phyloP scores from a whole-genome alignment of 2,888 invertebrate species.

The Acanthosepion pharaonis region DNA sequence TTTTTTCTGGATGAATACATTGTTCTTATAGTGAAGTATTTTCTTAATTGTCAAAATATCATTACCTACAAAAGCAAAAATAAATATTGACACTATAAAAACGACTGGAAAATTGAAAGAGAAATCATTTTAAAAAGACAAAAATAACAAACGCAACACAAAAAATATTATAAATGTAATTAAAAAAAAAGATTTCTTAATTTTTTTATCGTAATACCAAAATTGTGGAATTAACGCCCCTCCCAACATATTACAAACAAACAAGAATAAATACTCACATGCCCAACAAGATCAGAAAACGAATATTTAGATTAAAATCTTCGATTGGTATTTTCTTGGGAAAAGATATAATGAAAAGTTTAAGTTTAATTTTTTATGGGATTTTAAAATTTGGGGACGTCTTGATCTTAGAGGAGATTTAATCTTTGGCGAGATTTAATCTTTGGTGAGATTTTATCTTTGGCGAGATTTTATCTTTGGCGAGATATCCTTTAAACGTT shows the following conservation, averaged over 20 bases:
- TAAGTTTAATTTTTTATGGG: slow-evolving; percentile 1
- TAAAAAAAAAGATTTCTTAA: neutral
- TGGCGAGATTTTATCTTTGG: neutral
- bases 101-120: neutral
- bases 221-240: neutral
- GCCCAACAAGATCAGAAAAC: neutral
- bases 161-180: neutral
- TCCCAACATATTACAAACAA: neutral
- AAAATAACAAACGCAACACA: slow-evolving; percentile 20
- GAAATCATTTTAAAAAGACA: neutral
- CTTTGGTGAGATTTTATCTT: neutral
- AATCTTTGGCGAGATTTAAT: neutral
- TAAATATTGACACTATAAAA: neutral
- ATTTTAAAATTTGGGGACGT: neutral
- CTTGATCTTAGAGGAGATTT: neutral
- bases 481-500: neutral
- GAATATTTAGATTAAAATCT: neutral
- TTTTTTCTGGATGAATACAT: neutral
- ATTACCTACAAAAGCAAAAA: neutral
- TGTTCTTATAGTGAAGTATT: slow-evolving; percentile 8
- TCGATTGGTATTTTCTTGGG: neutral
- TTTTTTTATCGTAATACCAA: neutral
- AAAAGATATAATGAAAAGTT: neutral
- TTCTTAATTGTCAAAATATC: neutral
- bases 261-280: neutral